Conservation (phyloP, 1,140 invertebrate genomes). For the Rhyzopertha dominica region DNA sequence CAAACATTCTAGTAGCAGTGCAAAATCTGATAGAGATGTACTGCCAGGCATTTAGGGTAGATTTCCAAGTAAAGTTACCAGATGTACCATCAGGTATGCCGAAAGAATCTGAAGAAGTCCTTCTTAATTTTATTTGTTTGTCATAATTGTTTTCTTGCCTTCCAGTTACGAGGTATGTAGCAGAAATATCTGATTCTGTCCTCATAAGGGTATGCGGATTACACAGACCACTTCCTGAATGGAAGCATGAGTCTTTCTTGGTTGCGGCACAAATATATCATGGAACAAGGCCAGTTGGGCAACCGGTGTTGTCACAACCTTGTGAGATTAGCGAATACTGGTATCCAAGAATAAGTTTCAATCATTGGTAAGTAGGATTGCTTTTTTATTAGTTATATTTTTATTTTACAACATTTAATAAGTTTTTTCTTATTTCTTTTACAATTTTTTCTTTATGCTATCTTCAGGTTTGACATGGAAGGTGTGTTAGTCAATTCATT, state of each 20-base stretch:
- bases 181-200: slow-evolving; percentile 71
- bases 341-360: slow-evolving; percentile 41
- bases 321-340: slow-evolving; percentile 38
- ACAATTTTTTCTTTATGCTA: slow-evolving; percentile 10
- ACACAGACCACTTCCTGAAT: slow-evolving; percentile 70
- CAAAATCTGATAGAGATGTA: slow-evolving; percentile 75
- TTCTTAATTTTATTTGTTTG: too few relatives aligned
- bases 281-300: slow-evolving; percentile 71
- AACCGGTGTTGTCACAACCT: slow-evolving; percentile 61
- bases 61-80: slow-evolving; percentile 57
- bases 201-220: slow-evolving; percentile 78
- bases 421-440: slow-evolving; percentile 4
- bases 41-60: slow-evolving; percentile 77
- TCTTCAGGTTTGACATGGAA: slow-evolving; percentile 65
- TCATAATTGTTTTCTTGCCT: slow-evolving; percentile 9
- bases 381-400: slow-evolving; percentile 7
- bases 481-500: slow-evolving; percentile 74
- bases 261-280: slow-evolving; percentile 81
- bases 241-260: slow-evolving; percentile 81
- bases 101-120: too few relatives aligned
- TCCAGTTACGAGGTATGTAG: slow-evolving; percentile 60
- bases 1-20: slow-evolving; percentile 65
- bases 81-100: too few relatives aligned
- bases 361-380: slow-evolving; percentile 27
- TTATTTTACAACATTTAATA: slow-evolving; percentile 9